A percentile compares a stretch with the other conserved stretches of the same genome.
Conservation (phyloP, 1,140 invertebrate species). For the Gonatopus flavifemur region DNA sequence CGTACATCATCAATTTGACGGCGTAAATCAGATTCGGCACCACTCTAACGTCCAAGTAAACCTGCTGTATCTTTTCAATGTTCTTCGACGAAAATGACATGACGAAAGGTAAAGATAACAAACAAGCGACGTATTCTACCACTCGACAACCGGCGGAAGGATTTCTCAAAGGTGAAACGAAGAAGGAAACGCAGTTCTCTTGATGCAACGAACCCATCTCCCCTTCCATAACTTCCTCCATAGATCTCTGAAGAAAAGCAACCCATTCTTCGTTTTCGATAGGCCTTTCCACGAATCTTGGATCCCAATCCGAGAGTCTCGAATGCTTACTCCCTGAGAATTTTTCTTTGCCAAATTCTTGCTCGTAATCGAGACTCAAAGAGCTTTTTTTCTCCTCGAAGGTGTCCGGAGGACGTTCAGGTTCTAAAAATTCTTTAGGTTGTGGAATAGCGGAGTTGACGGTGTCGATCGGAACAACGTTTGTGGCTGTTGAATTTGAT, state of each 20-base stretch:
- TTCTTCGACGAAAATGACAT: conserved; percentile 59
- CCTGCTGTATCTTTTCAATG: conserved; percentile 63
- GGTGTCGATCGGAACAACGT: too few relatives aligned
- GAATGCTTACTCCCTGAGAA: conserved; percentile 16
- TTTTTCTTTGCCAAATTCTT: conserved; percentile 34
- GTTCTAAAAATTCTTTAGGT: too few relatives aligned
- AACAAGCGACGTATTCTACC: conserved; percentile 67
- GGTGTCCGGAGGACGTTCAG: too few relatives aligned
- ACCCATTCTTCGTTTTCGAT: conserved; percentile 86
- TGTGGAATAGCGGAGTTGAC: too few relatives aligned
- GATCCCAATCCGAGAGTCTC: conserved; percentile 45
- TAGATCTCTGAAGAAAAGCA: conserved; percentile 65
- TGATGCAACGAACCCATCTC: conserved; percentile 73
- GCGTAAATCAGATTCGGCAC: conserved; percentile 77
- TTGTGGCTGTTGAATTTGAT: too few relatives aligned
- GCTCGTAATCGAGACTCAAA: too few relatives aligned
- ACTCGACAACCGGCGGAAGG: conserved; percentile 66
- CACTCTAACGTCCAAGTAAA: conserved; percentile 74
- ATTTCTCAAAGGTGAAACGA: conserved; percentile 71
- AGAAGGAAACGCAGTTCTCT: conserved; percentile 71
- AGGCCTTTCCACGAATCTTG: conserved; percentile 57
- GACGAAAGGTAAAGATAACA: conserved; percentile 73
- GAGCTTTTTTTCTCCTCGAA: too few relatives aligned
- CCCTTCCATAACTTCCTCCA: conserved; percentile 68
- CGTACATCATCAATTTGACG: conserved; percentile 64